A percentile compares a stretch with the other conserved stretches of the same genome.
These are phyloP conservation scores for Microplitis demolitor DNA, from an alignment of 1,140 invertebrate genomes.

Conservation along the genomic window DNA sequence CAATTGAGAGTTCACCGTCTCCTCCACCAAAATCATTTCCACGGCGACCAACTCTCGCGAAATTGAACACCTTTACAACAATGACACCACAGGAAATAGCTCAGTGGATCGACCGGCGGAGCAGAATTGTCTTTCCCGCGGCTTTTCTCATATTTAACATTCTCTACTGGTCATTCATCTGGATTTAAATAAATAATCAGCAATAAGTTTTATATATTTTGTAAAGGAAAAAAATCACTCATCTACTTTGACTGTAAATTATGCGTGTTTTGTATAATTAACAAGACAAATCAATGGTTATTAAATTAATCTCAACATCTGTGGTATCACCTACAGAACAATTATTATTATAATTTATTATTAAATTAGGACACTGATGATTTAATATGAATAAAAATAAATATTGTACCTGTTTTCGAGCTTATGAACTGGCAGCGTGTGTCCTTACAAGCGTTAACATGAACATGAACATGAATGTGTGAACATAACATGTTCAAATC, in stretches of 20 bases:
- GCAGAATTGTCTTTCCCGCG: conserved; percentile 77
- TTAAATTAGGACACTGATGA: too few species aligned
- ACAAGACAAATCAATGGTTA: too few species aligned
- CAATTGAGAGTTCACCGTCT: conserved; percentile 50
- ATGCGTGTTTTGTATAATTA: too few species aligned
- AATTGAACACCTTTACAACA: conserved; percentile 70
- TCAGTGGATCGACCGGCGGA: conserved; percentile 83
- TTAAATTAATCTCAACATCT: not conserved
- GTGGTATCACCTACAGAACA: not conserved
- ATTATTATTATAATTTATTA: too few species aligned
- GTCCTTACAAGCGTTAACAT: not conserved
- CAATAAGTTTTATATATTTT: conserved; percentile 2
- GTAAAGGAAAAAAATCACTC: conserved; percentile 15
- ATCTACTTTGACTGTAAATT: too few species aligned
- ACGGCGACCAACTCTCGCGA: conserved; percentile 51
- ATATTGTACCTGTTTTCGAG: too few species aligned
- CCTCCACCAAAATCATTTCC: conserved; percentile 50
- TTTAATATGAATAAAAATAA: too few species aligned
- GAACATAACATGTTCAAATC: not conserved
- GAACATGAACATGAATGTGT: not conserved
- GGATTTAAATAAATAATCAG: conserved; percentile 47
- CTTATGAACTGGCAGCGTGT: too few species aligned
- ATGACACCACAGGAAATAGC: conserved; percentile 87
- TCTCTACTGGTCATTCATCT: conserved; percentile 85
- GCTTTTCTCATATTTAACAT: conserved; percentile 82